Percentiles rank a stretch among this genome's conserved stretches.
Conservation (phyloP, 2,888 invertebrate species). For the Pseudococcus jackbeardsleyi region DNA sequence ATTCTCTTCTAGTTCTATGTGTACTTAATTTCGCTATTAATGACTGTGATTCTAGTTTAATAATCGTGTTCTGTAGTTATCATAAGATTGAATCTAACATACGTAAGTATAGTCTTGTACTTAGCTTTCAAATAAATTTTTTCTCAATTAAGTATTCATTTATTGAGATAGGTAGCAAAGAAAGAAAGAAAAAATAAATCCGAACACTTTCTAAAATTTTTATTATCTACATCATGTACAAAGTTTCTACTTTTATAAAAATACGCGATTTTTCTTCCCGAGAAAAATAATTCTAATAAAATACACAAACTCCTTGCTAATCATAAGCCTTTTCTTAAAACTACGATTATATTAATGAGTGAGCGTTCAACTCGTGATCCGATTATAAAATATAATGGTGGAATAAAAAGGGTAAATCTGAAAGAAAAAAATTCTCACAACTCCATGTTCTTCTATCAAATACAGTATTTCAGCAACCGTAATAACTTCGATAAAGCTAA, state of each 20-base stretch:
- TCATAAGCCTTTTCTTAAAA: slow-evolving; percentile 15
- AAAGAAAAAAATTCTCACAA: slow-evolving; percentile 7
- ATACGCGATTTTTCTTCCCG: slow-evolving; percentile 20
- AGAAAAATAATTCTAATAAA: slow-evolving; percentile 10
- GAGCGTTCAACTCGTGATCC: slow-evolving; percentile 23
- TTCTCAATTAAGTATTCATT: not conserved
- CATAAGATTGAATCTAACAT: not conserved
- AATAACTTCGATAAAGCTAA: slow-evolving; percentile 9
- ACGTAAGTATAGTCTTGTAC: not conserved
- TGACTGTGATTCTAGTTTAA: slow-evolving; percentile 32
- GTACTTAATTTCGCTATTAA: not conserved
- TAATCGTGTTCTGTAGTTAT: not conserved
- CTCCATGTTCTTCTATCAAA: not conserved
- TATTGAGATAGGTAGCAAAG: not conserved
- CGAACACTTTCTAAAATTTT: slow-evolving; percentile 25
- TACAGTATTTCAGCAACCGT: slow-evolving; percentile 2
- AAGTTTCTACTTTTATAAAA: slow-evolving; percentile 45
- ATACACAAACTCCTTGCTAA: slow-evolving; percentile 22
- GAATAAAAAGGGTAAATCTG: slow-evolving; percentile 28
- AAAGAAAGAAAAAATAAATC: not conserved
- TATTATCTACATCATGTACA: slow-evolving; percentile 49
- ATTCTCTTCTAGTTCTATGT: not conserved
- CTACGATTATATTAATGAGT: slow-evolving; percentile 39
- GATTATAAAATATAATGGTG: slow-evolving; percentile 17
- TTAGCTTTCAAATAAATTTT: not conserved